phyloP scores from a whole-genome alignment of 2,113 vertebrate species.

The Lepus europaeus region DNA sequence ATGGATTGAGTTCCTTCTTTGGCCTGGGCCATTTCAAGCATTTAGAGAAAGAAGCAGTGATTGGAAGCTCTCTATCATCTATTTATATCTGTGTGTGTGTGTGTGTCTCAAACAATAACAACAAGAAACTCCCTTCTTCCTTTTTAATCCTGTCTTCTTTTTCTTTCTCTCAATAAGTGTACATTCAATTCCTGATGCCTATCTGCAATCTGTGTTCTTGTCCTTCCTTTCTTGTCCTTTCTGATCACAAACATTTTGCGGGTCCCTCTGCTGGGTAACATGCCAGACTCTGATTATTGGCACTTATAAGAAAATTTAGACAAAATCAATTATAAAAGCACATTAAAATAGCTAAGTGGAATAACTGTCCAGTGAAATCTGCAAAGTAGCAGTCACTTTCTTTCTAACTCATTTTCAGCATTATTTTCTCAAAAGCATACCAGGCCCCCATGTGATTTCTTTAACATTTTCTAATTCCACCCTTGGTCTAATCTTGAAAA shows the following conservation, averaged over 20 bases:
- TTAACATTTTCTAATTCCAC: background rate
- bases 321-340: background rate
- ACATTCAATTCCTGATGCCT: background rate
- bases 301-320: background rate
- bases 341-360: background rate
- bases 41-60: too few species aligned
- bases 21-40: too few species aligned
- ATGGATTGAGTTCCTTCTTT: too few species aligned
- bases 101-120: too few species aligned
- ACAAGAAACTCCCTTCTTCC: background rate
- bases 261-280: background rate
- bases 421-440: background rate
- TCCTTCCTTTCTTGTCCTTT: background rate
- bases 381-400: background rate
- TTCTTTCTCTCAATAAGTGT: background rate
- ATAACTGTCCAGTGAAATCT: background rate
- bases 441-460: background rate
- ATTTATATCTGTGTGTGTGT: too few species aligned
- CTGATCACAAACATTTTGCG: background rate
- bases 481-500: background rate
- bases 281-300: background rate
- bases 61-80: too few species aligned
- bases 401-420: background rate
- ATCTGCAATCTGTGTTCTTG: background rate
- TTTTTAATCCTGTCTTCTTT: background rate